Evolutionary conservation across 2,797 vertebrate species (phyloP).

Genomic region (Poecile montanus): DNA sequence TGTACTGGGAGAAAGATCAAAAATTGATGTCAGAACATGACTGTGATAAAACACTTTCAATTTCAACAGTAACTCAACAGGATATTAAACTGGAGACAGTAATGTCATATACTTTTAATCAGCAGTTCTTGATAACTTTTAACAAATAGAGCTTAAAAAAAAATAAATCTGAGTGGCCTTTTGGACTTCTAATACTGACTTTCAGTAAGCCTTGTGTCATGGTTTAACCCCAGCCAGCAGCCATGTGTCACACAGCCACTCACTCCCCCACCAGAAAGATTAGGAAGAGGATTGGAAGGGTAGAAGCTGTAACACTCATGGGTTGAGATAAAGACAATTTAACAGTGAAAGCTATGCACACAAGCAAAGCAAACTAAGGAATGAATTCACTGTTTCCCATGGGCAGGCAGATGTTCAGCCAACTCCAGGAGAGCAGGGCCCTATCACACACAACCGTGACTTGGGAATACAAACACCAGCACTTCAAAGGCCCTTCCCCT

Average conservation of each 20-base stretch:
- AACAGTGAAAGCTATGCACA: neutral
- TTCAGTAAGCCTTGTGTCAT: neutral
- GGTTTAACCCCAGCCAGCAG: neutral
- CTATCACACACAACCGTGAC: accelerated
- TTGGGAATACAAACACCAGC: neutral
- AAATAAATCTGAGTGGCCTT: neutral
- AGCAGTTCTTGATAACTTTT: neutral
- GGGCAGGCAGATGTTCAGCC: neutral
- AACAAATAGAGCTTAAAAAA: neutral
- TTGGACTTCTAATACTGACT: neutral
- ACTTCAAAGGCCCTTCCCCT: neutral
- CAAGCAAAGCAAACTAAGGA: neutral
- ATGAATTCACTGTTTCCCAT: neutral
- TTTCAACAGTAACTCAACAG: neutral
- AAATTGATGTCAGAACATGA: neutral
- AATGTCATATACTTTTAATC: neutral
- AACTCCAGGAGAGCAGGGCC: neutral
- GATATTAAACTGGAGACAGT: neutral
- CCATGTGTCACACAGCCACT: neutral
- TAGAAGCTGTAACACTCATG: neutral
- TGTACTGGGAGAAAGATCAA: neutral
- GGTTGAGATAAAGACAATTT: neutral
- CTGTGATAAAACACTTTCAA: constrained; percentile 16
- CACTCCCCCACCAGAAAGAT: neutral
- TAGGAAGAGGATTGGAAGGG: neutral